A percentile compares a stretch with the other conserved stretches of the same genome.
Evolutionary conservation across 2,888 invertebrate genomes (phyloP).

Genomic region (Hipparchia sbordonii): DNA sequence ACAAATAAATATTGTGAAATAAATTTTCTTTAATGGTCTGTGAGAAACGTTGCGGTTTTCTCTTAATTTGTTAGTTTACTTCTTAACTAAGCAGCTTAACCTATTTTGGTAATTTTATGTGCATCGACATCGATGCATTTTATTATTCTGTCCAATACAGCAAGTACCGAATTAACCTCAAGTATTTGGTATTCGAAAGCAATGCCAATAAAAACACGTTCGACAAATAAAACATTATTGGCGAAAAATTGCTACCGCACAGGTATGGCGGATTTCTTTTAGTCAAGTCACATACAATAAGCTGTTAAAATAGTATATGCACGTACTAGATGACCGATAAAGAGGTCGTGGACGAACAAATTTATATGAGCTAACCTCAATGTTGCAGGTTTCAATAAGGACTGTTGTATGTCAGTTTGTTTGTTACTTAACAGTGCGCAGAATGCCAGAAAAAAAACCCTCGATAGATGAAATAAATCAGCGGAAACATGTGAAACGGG

Average conservation of each 20-base stretch:
- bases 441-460: too few relatives aligned
- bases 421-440: slow-evolving; percentile 37
- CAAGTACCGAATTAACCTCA: slow-evolving; percentile 16
- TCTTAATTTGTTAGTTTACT: background rate
- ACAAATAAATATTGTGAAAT: too few relatives aligned
- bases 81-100: background rate
- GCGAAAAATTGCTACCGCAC: slow-evolving; percentile 23
- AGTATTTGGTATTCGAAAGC: slow-evolving; percentile 22
- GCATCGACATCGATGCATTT: slow-evolving; percentile 1
- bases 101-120: background rate
- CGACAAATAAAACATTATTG: slow-evolving; percentile 26
- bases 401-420: slow-evolving; percentile 41
- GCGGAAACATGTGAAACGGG: too few relatives aligned
- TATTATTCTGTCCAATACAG: slow-evolving; percentile 9
- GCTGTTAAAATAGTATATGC: slow-evolving; percentile 71
- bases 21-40: background rate
- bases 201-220: slow-evolving; percentile 2
- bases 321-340: slow-evolving; percentile 78
- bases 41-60: background rate
- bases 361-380: slow-evolving; percentile 70
- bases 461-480: too few relatives aligned
- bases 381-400: slow-evolving; percentile 55
- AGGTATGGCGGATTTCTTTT: slow-evolving; percentile 25
- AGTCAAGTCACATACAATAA: slow-evolving; percentile 59
- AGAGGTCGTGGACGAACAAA: slow-evolving; percentile 62